Conservation (phyloP, 2,113 vertebrate species). For the Puntigrus tetrazona region DNA sequence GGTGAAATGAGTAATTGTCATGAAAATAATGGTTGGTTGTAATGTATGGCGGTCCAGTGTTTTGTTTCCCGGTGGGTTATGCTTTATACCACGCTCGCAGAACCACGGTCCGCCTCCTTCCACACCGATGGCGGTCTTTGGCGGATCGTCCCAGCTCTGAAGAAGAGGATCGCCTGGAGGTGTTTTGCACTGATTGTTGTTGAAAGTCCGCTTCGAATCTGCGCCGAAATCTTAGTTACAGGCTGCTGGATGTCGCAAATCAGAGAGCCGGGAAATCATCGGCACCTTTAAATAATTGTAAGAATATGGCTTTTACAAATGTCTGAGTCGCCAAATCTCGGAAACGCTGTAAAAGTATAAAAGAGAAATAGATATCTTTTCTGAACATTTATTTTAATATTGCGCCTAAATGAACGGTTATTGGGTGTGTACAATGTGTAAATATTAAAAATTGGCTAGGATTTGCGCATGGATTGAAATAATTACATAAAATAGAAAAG, state of each 20-base stretch:
- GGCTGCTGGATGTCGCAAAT: slow-evolving; percentile 89
- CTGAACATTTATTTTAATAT: slow-evolving; percentile 93
- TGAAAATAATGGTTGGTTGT: neutral
- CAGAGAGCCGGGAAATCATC: slow-evolving; percentile 73
- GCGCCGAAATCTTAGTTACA: slow-evolving; percentile 61
- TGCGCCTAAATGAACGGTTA: slow-evolving; percentile 81
- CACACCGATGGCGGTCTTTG: neutral
- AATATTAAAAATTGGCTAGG: slow-evolving; percentile 80
- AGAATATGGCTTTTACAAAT: slow-evolving; percentile 83
- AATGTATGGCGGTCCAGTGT: no score
- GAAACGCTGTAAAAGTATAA: slow-evolving; percentile 77
- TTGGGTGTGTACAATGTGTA: slow-evolving; percentile 88
- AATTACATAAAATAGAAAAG: slow-evolving; percentile 75
- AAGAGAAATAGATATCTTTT: slow-evolving; percentile 83
- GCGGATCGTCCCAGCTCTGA: slow-evolving; percentile 42
- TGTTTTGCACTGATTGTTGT: slow-evolving; percentile 89
- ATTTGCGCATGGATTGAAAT: slow-evolving; percentile 79
- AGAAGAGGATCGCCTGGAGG: slow-evolving; percentile 73
- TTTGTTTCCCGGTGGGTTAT: neutral
- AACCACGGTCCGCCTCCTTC: neutral
- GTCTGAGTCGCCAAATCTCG: slow-evolving; percentile 69
- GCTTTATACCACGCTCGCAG: neutral
- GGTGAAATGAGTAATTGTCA: neutral
- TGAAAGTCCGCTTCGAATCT: slow-evolving; percentile 61
- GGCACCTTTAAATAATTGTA: slow-evolving; percentile 92